Evolutionary conservation across 2,888 invertebrate genomes (phyloP), one percentile per base, ranked within the genome.

Genomic region (Liodrosophila aerea): DNA sequence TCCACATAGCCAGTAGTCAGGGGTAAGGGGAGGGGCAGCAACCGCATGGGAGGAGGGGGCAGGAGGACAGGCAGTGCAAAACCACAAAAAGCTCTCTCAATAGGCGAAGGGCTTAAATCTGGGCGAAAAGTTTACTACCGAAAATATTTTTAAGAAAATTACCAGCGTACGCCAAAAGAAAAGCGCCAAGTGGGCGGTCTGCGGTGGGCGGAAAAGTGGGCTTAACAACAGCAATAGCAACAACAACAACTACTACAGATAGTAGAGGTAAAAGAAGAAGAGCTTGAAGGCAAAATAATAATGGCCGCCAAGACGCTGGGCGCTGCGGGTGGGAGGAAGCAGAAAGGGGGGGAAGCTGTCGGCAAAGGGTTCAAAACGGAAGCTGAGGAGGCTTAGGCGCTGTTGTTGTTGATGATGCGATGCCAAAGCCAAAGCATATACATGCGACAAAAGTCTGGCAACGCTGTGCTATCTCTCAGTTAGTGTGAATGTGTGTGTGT

Each of bases 111-210:
- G 83, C 83, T 83, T 81, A 81, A 81, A 83, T 76, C 74, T 65
- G 50, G 22, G 22, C 22, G 22, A 62, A 78, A 80, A 81, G 64
- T 78, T 80, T 83, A 70, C 77, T 75, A 64, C 75, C 22, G 60
- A 80, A 81, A 80, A 83, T 83, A 81, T 83, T 80, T 80, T 69
- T 62, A 80, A 80, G 83, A 76, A 80, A 82, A 83, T 80, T 83
- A 76, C 66, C 69, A 69, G 57, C 68, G 51, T 67, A 62, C 76
- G 68, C 59, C 68, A 67, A 78, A 63, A 71, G 66, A 70, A 61
- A 45, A 39, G 52, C 36, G 33, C 52, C 36, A 37, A 37, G 45
- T 12, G 47, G 22, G 12, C 33, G 30, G n/a, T 2, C 16, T 37
- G 15, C 8, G 9, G 4, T 18, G 7, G 33, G 16, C 15, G 29